Base-by-base conservation (phyloP, 2,113 vertebrate genomes). In the Ceyx cyanopectus region DNA sequence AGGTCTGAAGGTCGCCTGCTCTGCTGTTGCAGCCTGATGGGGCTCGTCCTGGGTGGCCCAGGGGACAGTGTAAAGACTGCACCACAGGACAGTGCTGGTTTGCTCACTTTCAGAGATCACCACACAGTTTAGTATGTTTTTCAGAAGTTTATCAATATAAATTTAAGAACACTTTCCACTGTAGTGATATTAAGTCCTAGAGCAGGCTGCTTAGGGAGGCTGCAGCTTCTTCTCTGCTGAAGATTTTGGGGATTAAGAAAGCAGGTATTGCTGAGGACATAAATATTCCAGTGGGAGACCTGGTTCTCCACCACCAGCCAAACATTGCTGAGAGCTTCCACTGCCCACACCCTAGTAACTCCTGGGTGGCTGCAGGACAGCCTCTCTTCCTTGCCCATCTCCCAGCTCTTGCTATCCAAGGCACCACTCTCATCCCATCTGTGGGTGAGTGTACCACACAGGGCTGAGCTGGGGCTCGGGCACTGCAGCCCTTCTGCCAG, bases 381-480 rank as follows among this genome's bases (percentile, higher is more conserved):
- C 12, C 45, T 62, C 29, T 69, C 14, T 56, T 53, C 51, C 46
- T 27, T 69, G 40, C 26, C n/a, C 26, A 26, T 40, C 34, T 87
- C 23, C n/a, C 34, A 66, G 26, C 13, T 29, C 13, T 77, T 74
- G 74, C 34, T n/a, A 17, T 68, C 27, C 30, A 7, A 77, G n/a
- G 0, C 27, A 70, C 72, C 18, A 4, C 14, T 68, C 56, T 45
- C 24, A 57, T 51, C 73, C 53, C 23, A 6, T 5, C 37, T 43
- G 2, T 8, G 45, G 13, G 26, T 37, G 32, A 37, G 6, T 0
- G 3, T 20, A 4, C 4, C 5, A 12, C 15, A 6, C 26, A 12
- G 56, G 68, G 69, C 60, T 84, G 82, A 40, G 23, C 81, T 72
- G 77, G 37, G 58, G 23, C 73, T 58, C 46, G 2, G 14, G 15